Percentiles rank a stretch among this genome's conserved stretches.
These are phyloP conservation scores for Tipula confusa DNA, from an alignment of 2,888 invertebrate species.

Conservation along the genomic window DNA sequence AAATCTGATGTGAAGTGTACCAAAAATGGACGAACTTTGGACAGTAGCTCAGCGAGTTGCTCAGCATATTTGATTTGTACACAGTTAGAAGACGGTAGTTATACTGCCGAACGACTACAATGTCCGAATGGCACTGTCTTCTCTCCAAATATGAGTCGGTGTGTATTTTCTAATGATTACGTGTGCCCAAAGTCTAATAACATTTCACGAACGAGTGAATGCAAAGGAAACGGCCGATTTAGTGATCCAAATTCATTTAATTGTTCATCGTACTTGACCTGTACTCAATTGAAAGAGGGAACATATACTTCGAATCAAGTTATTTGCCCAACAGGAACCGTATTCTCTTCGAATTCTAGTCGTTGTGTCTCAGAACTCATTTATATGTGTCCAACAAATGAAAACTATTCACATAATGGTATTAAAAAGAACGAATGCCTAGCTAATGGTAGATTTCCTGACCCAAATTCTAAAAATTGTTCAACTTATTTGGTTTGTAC, in stretches of 20 bases:
- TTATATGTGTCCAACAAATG: neutral
- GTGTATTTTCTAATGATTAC: neutral
- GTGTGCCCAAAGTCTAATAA: neutral
- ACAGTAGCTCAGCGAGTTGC: neutral
- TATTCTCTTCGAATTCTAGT: neutral
- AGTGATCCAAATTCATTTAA: neutral
- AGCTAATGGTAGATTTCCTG: neutral
- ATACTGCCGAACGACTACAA: neutral
- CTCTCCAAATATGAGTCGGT: neutral
- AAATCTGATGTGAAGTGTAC: neutral
- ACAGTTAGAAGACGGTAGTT: neutral
- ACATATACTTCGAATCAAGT: neutral
- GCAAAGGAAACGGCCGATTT: neutral
- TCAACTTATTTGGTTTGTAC: neutral
- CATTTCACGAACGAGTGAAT: neutral
- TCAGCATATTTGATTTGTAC: constrained; percentile 1
- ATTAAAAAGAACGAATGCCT: neutral
- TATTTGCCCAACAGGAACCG: neutral
- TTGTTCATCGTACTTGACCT: neutral
- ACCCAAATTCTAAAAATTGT: neutral
- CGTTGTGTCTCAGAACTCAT: neutral
- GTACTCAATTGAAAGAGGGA: neutral
- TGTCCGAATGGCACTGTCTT: neutral
- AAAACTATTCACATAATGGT: neutral
- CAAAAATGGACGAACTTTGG: neutral